These are phyloP conservation scores for Nixonia krombeini DNA, from an alignment of 1,140 invertebrate species.

Conservation along the genomic window DNA sequence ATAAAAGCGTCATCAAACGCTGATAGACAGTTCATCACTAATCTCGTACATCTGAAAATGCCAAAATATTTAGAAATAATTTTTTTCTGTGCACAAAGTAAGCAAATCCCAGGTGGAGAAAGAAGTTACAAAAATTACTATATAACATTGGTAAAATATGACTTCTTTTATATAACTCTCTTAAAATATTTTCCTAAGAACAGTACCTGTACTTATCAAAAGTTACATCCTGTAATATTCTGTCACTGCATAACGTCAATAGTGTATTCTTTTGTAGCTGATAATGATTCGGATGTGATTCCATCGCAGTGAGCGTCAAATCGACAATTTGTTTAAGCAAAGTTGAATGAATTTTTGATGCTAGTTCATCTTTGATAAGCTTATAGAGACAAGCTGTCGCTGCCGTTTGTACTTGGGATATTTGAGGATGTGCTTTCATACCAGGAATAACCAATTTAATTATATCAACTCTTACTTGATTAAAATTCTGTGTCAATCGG, in stretches of 20 bases:
- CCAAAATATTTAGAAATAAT: background rate
- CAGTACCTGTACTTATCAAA: conserved; percentile 81
- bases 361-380: conserved; percentile 80
- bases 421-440: conserved; percentile 79
- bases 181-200: too few relatives aligned
- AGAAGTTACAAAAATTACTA: too few relatives aligned
- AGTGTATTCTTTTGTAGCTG: conserved; percentile 86
- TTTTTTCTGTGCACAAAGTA: too few relatives aligned
- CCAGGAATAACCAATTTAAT: conserved; percentile 80
- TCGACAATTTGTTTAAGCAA: conserved; percentile 79
- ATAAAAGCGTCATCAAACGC: conserved; percentile 81
- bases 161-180: too few relatives aligned
- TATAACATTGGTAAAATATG: too few relatives aligned
- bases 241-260: conserved; percentile 83
- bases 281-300: conserved; percentile 79
- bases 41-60: conserved; percentile 75
- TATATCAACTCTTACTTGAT: conserved; percentile 77
- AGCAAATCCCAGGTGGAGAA: too few relatives aligned
- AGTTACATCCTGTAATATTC: conserved; percentile 82
- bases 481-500: conserved; percentile 76
- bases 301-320: conserved; percentile 81
- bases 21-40: conserved; percentile 85
- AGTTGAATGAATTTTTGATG: conserved; percentile 78
- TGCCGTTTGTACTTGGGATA: conserved; percentile 83
- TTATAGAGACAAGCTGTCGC: conserved; percentile 88